Evolutionary conservation across 2,113 vertebrate species (phyloP), one percentile per base, ranked within the genome.

Genomic region (Podarcis muralis): DNA sequence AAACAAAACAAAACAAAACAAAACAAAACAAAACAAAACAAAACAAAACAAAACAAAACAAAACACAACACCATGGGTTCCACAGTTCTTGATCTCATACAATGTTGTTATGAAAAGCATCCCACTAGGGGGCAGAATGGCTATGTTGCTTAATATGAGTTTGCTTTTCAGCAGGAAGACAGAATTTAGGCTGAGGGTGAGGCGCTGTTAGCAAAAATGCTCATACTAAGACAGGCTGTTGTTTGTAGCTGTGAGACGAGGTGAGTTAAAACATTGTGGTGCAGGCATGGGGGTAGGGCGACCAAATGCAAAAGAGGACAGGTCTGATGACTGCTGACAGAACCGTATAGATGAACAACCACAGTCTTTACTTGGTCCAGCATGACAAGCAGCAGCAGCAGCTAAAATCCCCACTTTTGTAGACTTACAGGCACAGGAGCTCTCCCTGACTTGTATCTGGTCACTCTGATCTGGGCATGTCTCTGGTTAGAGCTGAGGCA

Each of bases 51-150:
- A 57, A 69, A 71, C 81, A 48, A 6, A 43, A 11, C 74, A 4
- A 23, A 30, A 32, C 5, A 16, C 25, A 69, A 80, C 81, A 48
- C 43, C 43, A 2, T 23, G 30, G 30, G n/a, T 87, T 72, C 11
- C 35, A 37, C 27, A 32, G 23, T 30, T 40, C 20, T 43, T 53
- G 30, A 40, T 75, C 18, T 11, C 25, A 18, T 81, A 7, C 23
- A 16, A 65, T 62, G 69, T 75, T 75, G 53, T 65, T 32, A 65
- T 48, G 8, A 71, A 75, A 22, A 83, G 66, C 27, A 48, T 62
- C 30, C 87, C 87, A 48, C 79, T 32, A 83, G 87, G 87, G 69
- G 69, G 80, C 79, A 48, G 37, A 65, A 74, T 18, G 32, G 27
- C 43, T 86, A 27, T 32, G 22, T 65, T 43, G n/a, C 69, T 35